phyloP scores from a whole-genome alignment of 1,140 invertebrate genomes.

The Gryon sp. region DNA sequence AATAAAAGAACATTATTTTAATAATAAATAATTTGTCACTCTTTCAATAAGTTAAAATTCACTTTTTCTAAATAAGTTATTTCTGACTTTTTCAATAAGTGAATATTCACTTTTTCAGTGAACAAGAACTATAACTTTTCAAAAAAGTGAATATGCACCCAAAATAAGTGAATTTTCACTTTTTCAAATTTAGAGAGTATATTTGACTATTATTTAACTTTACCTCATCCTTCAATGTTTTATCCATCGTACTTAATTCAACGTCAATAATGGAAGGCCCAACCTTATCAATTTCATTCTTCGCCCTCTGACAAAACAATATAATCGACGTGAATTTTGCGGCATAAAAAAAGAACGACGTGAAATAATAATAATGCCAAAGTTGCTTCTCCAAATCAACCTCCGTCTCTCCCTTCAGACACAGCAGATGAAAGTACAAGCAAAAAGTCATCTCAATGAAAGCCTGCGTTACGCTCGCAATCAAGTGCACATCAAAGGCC shows the following conservation, averaged over 20 bases:
- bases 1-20: too few species aligned
- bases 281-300: slow-evolving; percentile 49
- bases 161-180: too few species aligned
- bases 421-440: slow-evolving; percentile 60
- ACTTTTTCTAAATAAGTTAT: too few species aligned
- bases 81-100: too few species aligned
- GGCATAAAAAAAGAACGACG: slow-evolving; percentile 32
- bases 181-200: too few species aligned
- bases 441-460: slow-evolving; percentile 59
- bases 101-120: too few species aligned
- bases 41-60: too few species aligned
- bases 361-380: slow-evolving; percentile 57
- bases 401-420: slow-evolving; percentile 16
- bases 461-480: slow-evolving; percentile 33
- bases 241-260: slow-evolving; percentile 40
- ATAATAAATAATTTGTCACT: too few species aligned
- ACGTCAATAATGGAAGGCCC: slow-evolving; percentile 38
- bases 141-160: too few species aligned
- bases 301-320: slow-evolving; percentile 42
- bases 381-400: slow-evolving; percentile 56
- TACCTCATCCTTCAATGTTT: slow-evolving; percentile 49
- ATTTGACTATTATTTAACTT: too few species aligned
- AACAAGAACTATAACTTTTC: too few species aligned
- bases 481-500: slow-evolving; percentile 51
- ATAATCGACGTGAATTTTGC: slow-evolving; percentile 27